phyloP scores from a whole-genome alignment of 1,140 invertebrate species.

The Monochamus saltuarius region DNA sequence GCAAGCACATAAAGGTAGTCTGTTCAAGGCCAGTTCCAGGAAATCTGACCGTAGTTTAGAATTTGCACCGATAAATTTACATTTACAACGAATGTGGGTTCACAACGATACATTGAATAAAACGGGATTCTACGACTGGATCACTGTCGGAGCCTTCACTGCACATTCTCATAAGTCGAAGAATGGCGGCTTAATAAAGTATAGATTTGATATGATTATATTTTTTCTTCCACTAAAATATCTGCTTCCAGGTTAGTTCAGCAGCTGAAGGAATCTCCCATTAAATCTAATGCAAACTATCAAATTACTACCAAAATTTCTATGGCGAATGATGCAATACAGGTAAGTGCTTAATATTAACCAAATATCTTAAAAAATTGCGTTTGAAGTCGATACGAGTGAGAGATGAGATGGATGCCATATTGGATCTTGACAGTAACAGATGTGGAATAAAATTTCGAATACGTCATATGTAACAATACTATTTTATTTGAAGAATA shows the following conservation, averaged over 20 bases:
- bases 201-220: constrained; percentile 31
- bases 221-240: constrained; percentile 12
- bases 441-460: too few relatives aligned
- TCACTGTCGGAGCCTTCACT: constrained; percentile 91
- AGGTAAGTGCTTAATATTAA: constrained; percentile 48
- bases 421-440: too few relatives aligned
- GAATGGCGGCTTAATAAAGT: constrained; percentile 83
- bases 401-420: too few relatives aligned
- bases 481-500: too few relatives aligned
- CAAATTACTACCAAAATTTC: constrained; percentile 72
- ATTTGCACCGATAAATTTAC: constrained; percentile 91
- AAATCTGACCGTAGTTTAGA: constrained; percentile 80
- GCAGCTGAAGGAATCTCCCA: constrained; percentile 76
- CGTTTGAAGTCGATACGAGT: too few relatives aligned
- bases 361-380: neutral
- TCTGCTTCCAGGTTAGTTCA: constrained; percentile 66
- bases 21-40: constrained; percentile 65
- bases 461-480: too few relatives aligned
- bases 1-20: constrained; percentile 58
- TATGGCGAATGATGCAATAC: constrained; percentile 77
- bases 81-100: constrained; percentile 90
- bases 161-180: constrained; percentile 84
- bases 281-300: constrained; percentile 57
- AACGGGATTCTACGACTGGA: constrained; percentile 83
- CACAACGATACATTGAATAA: constrained; percentile 87